A percentile compares a stretch with the other conserved stretches of the same genome.
Evolutionary conservation across 2,113 vertebrate genomes (phyloP).

Genomic region (Himantopus leucocephalus): DNA sequence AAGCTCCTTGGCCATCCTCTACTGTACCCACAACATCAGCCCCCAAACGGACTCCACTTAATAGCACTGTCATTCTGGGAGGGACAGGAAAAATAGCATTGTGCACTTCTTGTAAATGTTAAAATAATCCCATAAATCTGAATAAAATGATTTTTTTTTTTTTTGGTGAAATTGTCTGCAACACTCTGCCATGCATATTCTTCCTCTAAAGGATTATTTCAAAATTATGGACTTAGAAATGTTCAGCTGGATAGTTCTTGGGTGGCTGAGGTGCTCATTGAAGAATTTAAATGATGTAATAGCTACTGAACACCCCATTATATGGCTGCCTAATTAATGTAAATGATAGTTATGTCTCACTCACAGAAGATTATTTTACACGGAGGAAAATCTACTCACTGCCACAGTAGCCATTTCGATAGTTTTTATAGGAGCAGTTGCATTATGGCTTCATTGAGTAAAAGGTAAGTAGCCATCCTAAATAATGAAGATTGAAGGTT

Average conservation of each 20-base stretch:
- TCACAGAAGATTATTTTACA: constrained; percentile 67
- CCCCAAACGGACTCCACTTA: neutral
- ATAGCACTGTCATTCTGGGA: neutral
- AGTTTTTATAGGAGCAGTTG: constrained; percentile 63
- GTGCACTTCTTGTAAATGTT: neutral
- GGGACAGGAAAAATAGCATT: neutral
- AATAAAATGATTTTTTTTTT: neutral
- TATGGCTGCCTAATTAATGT: constrained; percentile 75
- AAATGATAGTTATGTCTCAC: constrained; percentile 69
- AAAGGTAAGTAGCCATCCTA: constrained; percentile 61
- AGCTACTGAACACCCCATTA: constrained; percentile 70
- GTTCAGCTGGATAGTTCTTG: constrained; percentile 51
- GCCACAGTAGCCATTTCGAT: constrained; percentile 65
- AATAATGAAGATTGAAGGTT: constrained; percentile 69
- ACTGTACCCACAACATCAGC: neutral
- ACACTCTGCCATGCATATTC: neutral
- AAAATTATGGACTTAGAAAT: constrained; percentile 61
- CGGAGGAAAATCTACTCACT: constrained; percentile 54
- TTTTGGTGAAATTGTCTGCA: neutral
- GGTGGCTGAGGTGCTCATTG: constrained; percentile 46
- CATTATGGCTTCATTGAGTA: constrained; percentile 61
- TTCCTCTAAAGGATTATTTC: constrained; percentile 59
- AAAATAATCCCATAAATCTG: constrained; percentile 21
- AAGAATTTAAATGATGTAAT: constrained; percentile 72
- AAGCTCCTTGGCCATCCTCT: neutral